Conservation (phyloP, 2,113 vertebrate genomes). For the Tupaia chinensis region DNA sequence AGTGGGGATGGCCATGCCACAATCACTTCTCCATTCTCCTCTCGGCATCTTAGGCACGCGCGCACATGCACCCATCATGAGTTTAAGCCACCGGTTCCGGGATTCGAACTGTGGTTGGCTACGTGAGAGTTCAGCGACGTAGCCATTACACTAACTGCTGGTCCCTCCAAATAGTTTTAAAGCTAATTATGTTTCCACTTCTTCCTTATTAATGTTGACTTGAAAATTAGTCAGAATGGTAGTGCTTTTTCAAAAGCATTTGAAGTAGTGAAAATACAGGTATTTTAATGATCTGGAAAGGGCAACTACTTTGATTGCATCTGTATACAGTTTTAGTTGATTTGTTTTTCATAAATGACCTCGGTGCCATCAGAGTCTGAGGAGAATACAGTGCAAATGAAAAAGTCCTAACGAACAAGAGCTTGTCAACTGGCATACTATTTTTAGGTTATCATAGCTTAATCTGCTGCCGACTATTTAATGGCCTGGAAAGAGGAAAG, state of each 20-base stretch:
- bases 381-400: not conserved
- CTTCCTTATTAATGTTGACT: not conserved
- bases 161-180: not conserved
- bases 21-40: too few species aligned
- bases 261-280: not conserved
- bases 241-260: not conserved
- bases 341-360: not conserved
- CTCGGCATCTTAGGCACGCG: too few species aligned
- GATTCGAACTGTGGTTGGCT: too few species aligned
- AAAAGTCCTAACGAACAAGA: not conserved
- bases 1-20: too few species aligned
- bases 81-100: too few species aligned
- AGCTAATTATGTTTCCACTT: not conserved
- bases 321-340: not conserved
- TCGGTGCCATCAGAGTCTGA: not conserved
- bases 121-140: too few species aligned
- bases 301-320: not conserved
- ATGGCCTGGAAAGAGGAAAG: not conserved
- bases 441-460: slow-evolving; percentile 30
- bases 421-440: not conserved
- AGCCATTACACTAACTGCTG: too few species aligned
- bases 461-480: slow-evolving; percentile 17
- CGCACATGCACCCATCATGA: too few species aligned
- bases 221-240: not conserved
- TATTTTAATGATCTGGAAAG: not conserved